Evolutionary conservation across 2,797 vertebrate genomes (phyloP).

Genomic region (Garrulus glandarius): DNA sequence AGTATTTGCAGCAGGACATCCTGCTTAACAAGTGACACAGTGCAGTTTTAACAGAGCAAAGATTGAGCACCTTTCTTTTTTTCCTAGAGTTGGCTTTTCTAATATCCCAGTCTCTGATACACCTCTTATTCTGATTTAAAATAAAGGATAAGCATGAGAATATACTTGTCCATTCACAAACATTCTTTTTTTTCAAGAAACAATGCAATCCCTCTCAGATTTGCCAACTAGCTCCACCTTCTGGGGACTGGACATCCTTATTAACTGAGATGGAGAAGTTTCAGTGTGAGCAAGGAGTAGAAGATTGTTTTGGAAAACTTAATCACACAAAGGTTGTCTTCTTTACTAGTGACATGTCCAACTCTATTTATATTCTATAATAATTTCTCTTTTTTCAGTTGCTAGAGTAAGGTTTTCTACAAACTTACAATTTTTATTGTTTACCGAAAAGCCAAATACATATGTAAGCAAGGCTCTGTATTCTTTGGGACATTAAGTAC

Average conservation of each 20-base stretch:
- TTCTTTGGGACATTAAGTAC: background rate
- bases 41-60: background rate
- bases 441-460: background rate
- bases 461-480: background rate
- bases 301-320: background rate
- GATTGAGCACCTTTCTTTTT: background rate
- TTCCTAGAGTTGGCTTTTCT: background rate
- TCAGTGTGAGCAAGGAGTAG: background rate
- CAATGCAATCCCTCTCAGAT: background rate
- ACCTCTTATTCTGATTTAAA: background rate
- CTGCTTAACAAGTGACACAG: background rate
- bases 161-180: background rate
- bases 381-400: background rate
- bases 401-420: background rate
- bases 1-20: background rate
- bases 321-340: background rate
- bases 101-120: background rate
- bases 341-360: background rate
- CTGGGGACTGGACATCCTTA: constrained; percentile 24
- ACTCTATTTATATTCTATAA: background rate
- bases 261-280: background rate
- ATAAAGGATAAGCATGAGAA: background rate
- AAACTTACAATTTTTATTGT: background rate
- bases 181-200: background rate
- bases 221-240: constrained; percentile 72